Base-by-base conservation (phyloP, 2,113 vertebrate genomes). In the Pterocles orientalis region DNA sequence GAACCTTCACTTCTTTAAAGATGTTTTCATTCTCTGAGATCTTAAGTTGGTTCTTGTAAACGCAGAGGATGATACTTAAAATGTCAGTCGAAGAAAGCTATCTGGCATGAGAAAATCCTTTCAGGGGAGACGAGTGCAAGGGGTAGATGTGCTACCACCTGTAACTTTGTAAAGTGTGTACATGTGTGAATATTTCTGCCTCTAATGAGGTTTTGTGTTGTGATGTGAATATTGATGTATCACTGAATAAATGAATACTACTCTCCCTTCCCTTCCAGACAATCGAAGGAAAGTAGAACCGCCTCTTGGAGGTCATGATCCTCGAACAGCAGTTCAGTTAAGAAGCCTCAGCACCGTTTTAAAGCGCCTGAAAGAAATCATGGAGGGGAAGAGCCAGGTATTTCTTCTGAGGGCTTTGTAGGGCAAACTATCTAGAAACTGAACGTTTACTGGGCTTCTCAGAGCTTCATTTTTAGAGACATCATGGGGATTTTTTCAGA, bases 341-440 rank as follows among this genome's bases (percentile, higher is more conserved):
- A 98, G 99, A 85, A 98, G 98, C 82, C 98, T 98, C 92, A 98
- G 98, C 93, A 99, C 99, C 4, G 99, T 99, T 53, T 97, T 99
- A 93, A 99, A 99, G 97, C 98, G 99, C 47, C 98, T 99, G 77
- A 99, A 99, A 97, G 99, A 99, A 96, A 99, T 99, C 93, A 99
- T 99, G 99, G 99, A 99, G 95, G 99, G 99, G 66, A 99, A 98
- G 97, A 99, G 99, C 92, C 99, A 99, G 99, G 99, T 99, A 98
- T 47, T 90, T 6, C 31, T 45, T 68, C 18, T 41, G 43, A 34
- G 36, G 17, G 21, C 64, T 82, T 91, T 91, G 21, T 48, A 43
- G 51, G 33, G n/a, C 17, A 58, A 82, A 36, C 65, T 21, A 4
- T 66, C 10, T 75, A 47, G 71, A 66, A 77, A 45, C 24, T 23